Conservation (phyloP, 2,113 vertebrate genomes). For the Thalassoma bifasciatum region DNA sequence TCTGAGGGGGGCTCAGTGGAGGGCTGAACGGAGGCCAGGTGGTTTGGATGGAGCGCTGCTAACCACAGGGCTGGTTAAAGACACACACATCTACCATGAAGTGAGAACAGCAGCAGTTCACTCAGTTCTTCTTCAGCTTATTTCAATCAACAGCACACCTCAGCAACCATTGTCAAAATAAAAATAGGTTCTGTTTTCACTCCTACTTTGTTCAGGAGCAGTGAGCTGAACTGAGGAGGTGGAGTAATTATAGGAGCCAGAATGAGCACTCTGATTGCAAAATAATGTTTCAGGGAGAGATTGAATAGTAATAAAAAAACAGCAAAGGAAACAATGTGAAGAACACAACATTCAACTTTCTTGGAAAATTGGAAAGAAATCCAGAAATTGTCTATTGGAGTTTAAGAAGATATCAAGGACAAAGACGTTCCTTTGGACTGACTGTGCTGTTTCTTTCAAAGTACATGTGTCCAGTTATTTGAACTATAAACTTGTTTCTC, state of each 20-base stretch:
- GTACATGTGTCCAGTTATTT: slow-evolving; percentile 17
- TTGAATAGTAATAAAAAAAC: slow-evolving; percentile 39
- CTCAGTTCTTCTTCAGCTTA: slow-evolving; percentile 31
- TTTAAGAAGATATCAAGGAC: slow-evolving; percentile 19
- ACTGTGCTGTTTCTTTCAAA: neutral
- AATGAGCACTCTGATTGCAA: slow-evolving; percentile 68
- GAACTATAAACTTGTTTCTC: neutral
- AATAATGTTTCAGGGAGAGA: slow-evolving; percentile 57
- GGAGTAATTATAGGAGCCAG: slow-evolving; percentile 67
- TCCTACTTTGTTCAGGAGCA: slow-evolving; percentile 66
- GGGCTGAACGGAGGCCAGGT: slow-evolving; percentile 59
- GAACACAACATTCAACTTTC: neutral
- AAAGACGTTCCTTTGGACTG: slow-evolving; percentile 2
- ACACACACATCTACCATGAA: slow-evolving; percentile 15
- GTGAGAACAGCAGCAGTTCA: slow-evolving; percentile 51
- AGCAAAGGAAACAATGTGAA: neutral
- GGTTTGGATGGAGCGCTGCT: slow-evolving; percentile 64
- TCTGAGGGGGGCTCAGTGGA: slow-evolving; percentile 51
- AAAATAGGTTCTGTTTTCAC: slow-evolving; percentile 62
- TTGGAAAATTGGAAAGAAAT: slow-evolving; percentile 15
- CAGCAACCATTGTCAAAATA: slow-evolving; percentile 54
- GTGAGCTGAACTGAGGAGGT: slow-evolving; percentile 60
- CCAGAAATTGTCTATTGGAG: slow-evolving; percentile 2
- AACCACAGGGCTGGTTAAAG: slow-evolving; percentile 56
- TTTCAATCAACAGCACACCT: slow-evolving; percentile 59